These are phyloP conservation scores for Ceyx melanurus DNA, from an alignment of 2,113 vertebrate species.

Conservation along the genomic window DNA sequence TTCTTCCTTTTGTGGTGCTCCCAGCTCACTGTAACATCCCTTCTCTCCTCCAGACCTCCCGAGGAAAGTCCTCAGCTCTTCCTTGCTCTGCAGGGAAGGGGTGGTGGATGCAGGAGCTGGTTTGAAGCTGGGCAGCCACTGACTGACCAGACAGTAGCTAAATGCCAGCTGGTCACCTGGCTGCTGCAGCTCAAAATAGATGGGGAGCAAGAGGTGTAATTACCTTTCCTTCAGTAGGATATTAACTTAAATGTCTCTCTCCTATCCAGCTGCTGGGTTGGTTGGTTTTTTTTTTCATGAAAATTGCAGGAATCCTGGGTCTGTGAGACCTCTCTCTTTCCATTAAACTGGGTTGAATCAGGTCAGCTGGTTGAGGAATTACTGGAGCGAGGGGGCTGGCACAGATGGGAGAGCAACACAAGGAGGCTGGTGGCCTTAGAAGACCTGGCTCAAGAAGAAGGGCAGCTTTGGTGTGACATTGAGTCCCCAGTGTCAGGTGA, in stretches of 20 bases:
- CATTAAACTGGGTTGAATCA: not conserved
- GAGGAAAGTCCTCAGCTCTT: not conserved
- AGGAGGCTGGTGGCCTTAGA: not conserved
- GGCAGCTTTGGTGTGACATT: not conserved
- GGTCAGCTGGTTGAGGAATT: not conserved
- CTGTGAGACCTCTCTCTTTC: not conserved
- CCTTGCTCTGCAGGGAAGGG: not conserved
- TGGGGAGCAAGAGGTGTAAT: constrained; percentile 30
- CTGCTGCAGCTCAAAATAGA: not conserved
- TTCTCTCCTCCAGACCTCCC: not conserved
- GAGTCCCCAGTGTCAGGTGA: not conserved
- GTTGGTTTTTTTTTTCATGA: not conserved
- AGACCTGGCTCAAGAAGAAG: not conserved
- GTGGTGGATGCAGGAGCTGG: not conserved
- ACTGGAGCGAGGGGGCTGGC: not conserved
- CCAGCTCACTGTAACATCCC: not conserved
- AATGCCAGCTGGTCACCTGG: constrained; percentile 22
- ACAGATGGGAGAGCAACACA: not conserved
- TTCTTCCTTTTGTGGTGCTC: not conserved
- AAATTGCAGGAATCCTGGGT: not conserved
- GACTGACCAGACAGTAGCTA: not conserved
- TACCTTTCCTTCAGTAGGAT: not conserved
- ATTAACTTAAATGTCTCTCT: constrained; percentile 26
- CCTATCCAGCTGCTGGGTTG: not conserved
- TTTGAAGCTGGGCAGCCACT: not conserved